phyloP scores from a whole-genome alignment of 2,797 vertebrate genomes.

The Hafferia zeledoni region DNA sequence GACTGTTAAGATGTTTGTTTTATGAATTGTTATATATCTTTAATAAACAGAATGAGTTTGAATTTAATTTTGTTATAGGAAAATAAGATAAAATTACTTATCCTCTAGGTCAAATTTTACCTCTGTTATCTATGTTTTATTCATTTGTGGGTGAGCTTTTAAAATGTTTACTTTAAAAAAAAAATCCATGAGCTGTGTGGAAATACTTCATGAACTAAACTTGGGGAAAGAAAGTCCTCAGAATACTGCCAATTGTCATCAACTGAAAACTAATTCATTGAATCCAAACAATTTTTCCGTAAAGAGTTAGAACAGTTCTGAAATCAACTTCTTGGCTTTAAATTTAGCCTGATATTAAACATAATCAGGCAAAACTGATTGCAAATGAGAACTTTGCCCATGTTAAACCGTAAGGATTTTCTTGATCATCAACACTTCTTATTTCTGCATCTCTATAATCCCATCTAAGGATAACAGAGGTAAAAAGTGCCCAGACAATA shows the following conservation, averaged over 20 bases:
- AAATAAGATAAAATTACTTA: constrained; percentile 6
- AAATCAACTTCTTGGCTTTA: neutral
- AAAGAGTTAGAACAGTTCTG: neutral
- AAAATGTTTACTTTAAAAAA: constrained; percentile 2
- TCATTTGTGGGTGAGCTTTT: constrained; percentile 25
- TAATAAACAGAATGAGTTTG: constrained; percentile 65
- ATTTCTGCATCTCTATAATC: neutral
- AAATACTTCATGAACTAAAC: neutral
- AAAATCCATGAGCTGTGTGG: neutral
- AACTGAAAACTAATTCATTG: neutral
- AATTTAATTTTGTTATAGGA: constrained; percentile 45
- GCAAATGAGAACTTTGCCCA: neutral
- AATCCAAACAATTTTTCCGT: neutral
- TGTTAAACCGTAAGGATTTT: neutral
- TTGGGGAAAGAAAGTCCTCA: neutral
- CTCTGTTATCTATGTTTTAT: constrained; percentile 23
- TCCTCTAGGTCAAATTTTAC: constrained; percentile 22
- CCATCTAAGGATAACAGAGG: neutral
- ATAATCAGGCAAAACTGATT: neutral
- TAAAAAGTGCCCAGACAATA: neutral
- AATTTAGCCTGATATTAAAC: neutral
- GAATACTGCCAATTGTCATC: neutral
- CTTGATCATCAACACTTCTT: neutral
- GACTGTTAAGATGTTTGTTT: constrained; percentile 50
- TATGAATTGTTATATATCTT: constrained; percentile 53